Base-by-base conservation (phyloP, 2,113 vertebrate species). In the Hepsetus odoe region DNA sequence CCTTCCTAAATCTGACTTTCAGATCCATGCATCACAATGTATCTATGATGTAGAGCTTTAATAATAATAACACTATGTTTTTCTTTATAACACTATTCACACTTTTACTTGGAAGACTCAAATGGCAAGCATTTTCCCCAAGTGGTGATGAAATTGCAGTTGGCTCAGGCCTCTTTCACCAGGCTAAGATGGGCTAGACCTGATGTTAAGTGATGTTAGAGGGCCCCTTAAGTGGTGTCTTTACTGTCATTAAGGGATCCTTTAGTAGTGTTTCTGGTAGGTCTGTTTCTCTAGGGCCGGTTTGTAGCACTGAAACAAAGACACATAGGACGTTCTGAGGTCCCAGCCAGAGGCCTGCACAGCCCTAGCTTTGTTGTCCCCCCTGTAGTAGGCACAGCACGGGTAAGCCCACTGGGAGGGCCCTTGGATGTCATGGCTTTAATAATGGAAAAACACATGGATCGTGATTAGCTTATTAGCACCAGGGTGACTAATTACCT, bases 401-500 rank as follows among this genome's bases (percentile, higher is more conserved):
- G 0, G 16, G 69, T 26, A 55, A 64, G 33, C 55, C 85, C 79
- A 71, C 20, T 22, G 87, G 87, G 91, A 86, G 70, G 8, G 70
- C 74, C 85, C 55, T 51, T 79, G 80, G 87, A 90, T 69, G 88
- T 89, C 84, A 84, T 3, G 16, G 77, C 77, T 86, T 89, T 84
- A 84, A 77, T 89, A 89, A 87, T 80, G 1, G 82, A 89, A 87
- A 89, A 90, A 84, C 88, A 85, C 85, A 77, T 81, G 84, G 89
- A 86, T 82, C 82, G 91, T 92, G 88, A 92, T 92, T 89, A 90
- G 87, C 86, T 92, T 89, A 92, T 94, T 92, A 92, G 85, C 79
- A 49, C 53, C 0, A 68, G 83, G 89, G 90, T 91, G 88, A 90
- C 91, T 93, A 94, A 94, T 93, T 90, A 91, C 65, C 89, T 90